phyloP scores from a whole-genome alignment of 2,113 vertebrate genomes.

The Pygoscelis adeliae region DNA sequence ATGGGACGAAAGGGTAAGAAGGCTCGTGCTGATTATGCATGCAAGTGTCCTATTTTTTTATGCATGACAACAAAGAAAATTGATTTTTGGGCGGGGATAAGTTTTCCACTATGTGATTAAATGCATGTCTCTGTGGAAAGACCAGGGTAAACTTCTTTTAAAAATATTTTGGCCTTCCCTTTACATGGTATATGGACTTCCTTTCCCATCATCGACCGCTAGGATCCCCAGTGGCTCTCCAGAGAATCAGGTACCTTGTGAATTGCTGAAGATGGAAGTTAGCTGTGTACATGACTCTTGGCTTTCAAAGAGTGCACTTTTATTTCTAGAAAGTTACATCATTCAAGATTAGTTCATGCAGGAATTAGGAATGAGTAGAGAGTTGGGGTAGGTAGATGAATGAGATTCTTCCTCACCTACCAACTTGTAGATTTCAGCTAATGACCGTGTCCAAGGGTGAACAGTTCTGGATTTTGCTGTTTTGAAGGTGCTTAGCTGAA shows the following conservation, averaged over 20 bases:
- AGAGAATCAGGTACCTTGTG: neutral
- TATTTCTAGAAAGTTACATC: neutral
- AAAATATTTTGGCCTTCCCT: neutral
- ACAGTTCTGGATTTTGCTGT: neutral
- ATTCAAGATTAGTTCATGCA: neutral
- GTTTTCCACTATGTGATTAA: neutral
- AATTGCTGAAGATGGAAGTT: neutral
- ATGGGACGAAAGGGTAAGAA: slow-evolving; percentile 66
- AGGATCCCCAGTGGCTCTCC: neutral
- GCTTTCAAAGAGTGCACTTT: neutral
- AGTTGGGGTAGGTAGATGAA: neutral
- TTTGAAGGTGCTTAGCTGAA: neutral
- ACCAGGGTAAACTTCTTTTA: neutral
- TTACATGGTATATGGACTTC: neutral
- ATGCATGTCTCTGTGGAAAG: neutral
- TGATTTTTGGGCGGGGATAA: neutral
- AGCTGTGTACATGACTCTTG: neutral
- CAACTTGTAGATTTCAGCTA: neutral
- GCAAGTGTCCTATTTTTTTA: neutral
- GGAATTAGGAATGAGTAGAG: neutral
- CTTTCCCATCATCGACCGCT: rapidly evolving
- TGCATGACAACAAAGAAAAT: slow-evolving; percentile 4
- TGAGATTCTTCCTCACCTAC: neutral
- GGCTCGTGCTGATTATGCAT: slow-evolving; percentile 43
- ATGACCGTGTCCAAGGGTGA: neutral